Percentiles rank a stretch among this genome's conserved stretches.
Conservation (phyloP, 2,113 vertebrate species). For the Poicephalus gulielmi region DNA sequence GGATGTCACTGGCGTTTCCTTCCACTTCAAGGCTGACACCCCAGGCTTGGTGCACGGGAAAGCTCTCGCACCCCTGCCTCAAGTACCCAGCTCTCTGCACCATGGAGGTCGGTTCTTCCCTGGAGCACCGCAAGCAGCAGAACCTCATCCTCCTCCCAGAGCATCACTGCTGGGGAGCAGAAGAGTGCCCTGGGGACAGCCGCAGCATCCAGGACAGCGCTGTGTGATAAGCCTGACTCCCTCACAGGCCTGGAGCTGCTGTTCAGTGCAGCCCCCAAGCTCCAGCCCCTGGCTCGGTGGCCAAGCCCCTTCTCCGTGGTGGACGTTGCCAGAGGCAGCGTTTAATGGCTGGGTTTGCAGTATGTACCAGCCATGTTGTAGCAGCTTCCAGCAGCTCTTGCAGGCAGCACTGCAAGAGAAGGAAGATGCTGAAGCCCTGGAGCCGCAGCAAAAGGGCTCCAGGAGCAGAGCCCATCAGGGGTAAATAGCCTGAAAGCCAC, state of each 20-base stretch:
- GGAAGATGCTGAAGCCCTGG: not conserved
- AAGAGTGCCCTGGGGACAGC: not conserved
- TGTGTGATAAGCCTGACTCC: not conserved
- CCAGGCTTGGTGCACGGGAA: fast-evolving
- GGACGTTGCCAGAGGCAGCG: slow-evolving; percentile 34
- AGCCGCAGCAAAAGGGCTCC: not conserved
- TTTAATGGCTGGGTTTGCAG: not conserved
- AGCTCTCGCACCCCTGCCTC: not conserved
- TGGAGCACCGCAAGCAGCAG: not conserved
- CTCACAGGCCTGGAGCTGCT: not conserved
- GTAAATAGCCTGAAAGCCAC: not conserved
- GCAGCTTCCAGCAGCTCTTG: slow-evolving; percentile 27
- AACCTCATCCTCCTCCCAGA: not conserved
- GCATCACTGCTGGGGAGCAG: not conserved
- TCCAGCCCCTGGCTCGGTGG: fast-evolving
- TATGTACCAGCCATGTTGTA: slow-evolving; percentile 58
- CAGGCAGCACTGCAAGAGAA: slow-evolving; percentile 20
- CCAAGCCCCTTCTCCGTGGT: not conserved
- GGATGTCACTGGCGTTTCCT: not conserved
- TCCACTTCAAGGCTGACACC: not conserved
- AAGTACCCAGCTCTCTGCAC: not conserved
- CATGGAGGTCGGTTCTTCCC: fast-evolving
- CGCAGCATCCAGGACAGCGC: not conserved
- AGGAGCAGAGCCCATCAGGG: not conserved
- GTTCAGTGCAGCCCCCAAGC: not conserved